These are phyloP conservation scores for Amitus sp. DNA, from an alignment of 2,888 invertebrate species.

Conservation along the genomic window DNA sequence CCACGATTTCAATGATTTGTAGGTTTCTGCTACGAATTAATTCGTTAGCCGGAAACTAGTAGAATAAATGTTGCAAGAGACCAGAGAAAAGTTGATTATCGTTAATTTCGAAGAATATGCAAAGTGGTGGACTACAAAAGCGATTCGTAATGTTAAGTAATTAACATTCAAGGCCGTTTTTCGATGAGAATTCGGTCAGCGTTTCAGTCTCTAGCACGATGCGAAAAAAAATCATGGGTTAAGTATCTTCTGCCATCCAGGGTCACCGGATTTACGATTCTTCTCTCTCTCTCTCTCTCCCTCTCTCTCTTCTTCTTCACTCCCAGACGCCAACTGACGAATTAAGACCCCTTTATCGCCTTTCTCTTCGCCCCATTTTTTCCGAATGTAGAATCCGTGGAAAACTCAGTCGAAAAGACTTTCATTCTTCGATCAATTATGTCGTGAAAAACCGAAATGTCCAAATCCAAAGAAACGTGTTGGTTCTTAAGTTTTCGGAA, in stretches of 20 bases:
- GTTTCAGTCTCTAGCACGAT: conserved; percentile 15
- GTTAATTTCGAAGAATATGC: too few relatives aligned
- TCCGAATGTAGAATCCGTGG: too few relatives aligned
- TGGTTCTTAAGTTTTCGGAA: too few relatives aligned
- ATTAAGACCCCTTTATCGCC: conserved; percentile 18
- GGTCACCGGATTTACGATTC: conserved; percentile 36
- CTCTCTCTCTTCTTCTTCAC: conserved; percentile 22
- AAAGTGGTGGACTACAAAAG: neutral
- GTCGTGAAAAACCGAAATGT: too few relatives aligned
- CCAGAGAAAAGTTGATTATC: too few relatives aligned
- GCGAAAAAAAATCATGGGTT: conserved; percentile 21
- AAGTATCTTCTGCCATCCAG: conserved; percentile 37
- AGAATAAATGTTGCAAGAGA: too few relatives aligned
- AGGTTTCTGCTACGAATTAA: too few relatives aligned
- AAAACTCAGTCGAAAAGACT: too few relatives aligned
- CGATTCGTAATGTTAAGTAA: conserved; percentile 8
- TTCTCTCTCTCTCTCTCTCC: conserved; percentile 18
- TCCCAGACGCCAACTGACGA: conserved; percentile 24
- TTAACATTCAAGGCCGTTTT: conserved; percentile 28
- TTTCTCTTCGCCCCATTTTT: neutral
- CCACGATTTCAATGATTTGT: too few relatives aligned
- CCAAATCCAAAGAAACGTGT: too few relatives aligned
- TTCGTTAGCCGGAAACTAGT: too few relatives aligned
- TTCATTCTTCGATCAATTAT: too few relatives aligned
- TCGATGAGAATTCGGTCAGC: conserved; percentile 28